Base-by-base conservation (phyloP, 2,113 vertebrate genomes). In the Paradisaea rubra region DNA sequence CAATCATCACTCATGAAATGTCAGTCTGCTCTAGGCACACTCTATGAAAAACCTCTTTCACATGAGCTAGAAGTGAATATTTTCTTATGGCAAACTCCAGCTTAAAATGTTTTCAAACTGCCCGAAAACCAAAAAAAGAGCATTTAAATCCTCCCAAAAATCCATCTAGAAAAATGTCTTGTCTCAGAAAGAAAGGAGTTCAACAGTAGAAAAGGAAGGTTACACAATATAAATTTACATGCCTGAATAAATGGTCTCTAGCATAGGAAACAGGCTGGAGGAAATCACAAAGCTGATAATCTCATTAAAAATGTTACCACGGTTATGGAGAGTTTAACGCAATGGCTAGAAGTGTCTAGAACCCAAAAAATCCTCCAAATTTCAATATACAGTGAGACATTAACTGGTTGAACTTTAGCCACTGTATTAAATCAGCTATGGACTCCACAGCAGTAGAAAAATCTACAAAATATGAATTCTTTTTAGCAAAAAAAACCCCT, bases 1-100 rank as follows among this genome's bases (percentile, higher is more conserved):
- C 72, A 92, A 70, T 93, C 85, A 93, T 95, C 72, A 88, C 66
- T 92, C 84, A 70, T 86, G 95, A 97, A 95, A 94, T 77, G 84
- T 77, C 90, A 91, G 28, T n/a, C 78, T 94, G 81, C 94, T 95
- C 37, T 30, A 94, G 93, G 95, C 86, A 76, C 6, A 5, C 12
- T 77, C 64, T 56, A 25, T 56, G 65, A 63, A 86, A 70, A 44
- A 33, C 50, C 33, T 91, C 45, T 14, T 54, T 81, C 69, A 81
- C 33, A 22, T 31, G 54, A 42, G 31, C 49, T 63, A 52, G 37
- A 45, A 89, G 41, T 52, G 71, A 84, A 25, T 64, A 74, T 89
- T 83, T 84, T 86, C 57, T 81, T 63, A 66, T 7, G 52, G 47
- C 6, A 4, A 77, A 42, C 19, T 80, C 73, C 35, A 44, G 23